Evolutionary conservation across 2,113 vertebrate genomes (phyloP).

Genomic region (Xenotilapia longispinis): DNA sequence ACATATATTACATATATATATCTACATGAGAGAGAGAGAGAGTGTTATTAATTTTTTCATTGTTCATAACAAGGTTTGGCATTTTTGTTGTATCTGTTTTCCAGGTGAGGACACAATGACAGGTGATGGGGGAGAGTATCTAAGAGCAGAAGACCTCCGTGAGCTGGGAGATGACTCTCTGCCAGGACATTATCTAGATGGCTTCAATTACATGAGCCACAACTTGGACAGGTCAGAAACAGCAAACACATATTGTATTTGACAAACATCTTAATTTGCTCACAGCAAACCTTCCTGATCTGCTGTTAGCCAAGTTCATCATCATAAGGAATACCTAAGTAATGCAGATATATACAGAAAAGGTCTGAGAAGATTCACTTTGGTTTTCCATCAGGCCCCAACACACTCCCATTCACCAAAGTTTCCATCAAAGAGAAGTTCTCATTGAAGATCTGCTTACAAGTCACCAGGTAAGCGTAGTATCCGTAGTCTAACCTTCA

Average conservation of each 20-base stretch:
- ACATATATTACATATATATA: neutral
- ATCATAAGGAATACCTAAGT: neutral
- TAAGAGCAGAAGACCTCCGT: slow-evolving; percentile 90
- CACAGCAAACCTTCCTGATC: neutral
- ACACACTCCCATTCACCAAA: slow-evolving; percentile 78
- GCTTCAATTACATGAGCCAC: slow-evolving; percentile 90
- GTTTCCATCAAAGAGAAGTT: slow-evolving; percentile 80
- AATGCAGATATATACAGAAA: neutral
- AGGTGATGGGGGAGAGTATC: slow-evolving; percentile 92
- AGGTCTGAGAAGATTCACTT: neutral
- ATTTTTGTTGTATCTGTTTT: neutral
- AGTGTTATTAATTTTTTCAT: neutral
- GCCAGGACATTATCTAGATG: slow-evolving; percentile 89
- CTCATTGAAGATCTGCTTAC: slow-evolving; percentile 87
- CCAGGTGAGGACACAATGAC: slow-evolving; percentile 96
- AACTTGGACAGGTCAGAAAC: slow-evolving; percentile 85
- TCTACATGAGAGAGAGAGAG: neutral
- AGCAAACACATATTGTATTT: neutral
- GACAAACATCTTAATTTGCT: neutral
- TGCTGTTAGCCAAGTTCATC: neutral
- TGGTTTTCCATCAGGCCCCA: slow-evolving; percentile 73
- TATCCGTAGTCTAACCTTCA: neutral
- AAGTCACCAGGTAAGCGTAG: slow-evolving; percentile 80
- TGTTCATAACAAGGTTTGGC: neutral
- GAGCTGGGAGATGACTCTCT: slow-evolving; percentile 95